Evolutionary conservation across 2,113 vertebrate species (phyloP).

Genomic region (Vanacampus margaritifer): DNA sequence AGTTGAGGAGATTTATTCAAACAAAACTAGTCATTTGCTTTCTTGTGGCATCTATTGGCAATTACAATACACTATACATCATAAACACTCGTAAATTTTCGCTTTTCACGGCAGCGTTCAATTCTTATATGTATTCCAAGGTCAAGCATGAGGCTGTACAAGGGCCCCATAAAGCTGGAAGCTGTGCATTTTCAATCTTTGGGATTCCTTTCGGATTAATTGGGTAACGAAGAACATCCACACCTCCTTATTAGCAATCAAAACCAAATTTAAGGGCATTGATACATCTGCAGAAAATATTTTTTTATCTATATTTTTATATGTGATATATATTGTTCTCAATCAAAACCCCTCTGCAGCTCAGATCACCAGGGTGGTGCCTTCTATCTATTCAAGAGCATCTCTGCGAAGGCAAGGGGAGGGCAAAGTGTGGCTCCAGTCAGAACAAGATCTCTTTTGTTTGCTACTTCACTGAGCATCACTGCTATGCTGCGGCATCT

Average conservation of each 20-base stretch:
- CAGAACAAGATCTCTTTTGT: constrained; percentile 60
- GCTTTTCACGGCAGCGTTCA: no score
- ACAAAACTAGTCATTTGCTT: no score
- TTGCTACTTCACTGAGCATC: constrained; percentile 44
- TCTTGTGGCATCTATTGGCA: no score
- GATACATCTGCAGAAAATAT: not conserved
- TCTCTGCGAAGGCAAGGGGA: constrained; percentile 32
- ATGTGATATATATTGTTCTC: not conserved
- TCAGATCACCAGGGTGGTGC: not conserved
- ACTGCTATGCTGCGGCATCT: constrained; percentile 40
- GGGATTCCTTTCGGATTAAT: not conserved
- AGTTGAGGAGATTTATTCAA: no score
- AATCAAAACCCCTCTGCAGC: not conserved
- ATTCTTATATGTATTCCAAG: no score
- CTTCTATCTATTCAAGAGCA: constrained; percentile 47
- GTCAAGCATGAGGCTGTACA: no score
- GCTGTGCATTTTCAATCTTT: not conserved
- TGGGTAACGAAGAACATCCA: not conserved
- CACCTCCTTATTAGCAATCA: not conserved
- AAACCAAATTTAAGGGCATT: not conserved
- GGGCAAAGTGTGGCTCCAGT: constrained; percentile 52
- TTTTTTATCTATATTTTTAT: not conserved
- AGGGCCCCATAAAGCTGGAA: not conserved
- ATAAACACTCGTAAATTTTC: no score
- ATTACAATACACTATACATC: no score